A percentile compares a stretch with the other conserved stretches of the same genome.
Evolutionary conservation across 2,797 vertebrate genomes (phyloP).

Genomic region (Rhyacichthys aspro): DNA sequence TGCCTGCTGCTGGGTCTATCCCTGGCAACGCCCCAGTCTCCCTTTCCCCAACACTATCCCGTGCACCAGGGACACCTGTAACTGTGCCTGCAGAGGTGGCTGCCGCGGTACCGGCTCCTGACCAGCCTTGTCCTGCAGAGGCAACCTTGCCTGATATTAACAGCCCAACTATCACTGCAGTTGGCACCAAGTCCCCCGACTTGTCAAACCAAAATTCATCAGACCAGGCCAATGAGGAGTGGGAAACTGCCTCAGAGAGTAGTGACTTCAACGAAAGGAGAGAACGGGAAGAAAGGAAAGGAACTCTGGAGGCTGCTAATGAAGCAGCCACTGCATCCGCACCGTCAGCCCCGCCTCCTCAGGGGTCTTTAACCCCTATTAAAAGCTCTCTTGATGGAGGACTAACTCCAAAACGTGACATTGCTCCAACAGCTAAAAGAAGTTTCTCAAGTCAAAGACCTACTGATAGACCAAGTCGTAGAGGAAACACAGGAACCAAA

Average conservation of each 20-base stretch:
- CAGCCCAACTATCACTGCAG: slow-evolving; percentile 78
- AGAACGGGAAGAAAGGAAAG: slow-evolving; percentile 93
- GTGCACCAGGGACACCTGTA: slow-evolving; percentile 73
- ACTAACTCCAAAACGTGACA: slow-evolving; percentile 85
- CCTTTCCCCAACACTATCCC: slow-evolving; percentile 71
- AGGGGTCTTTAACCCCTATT: slow-evolving; percentile 69
- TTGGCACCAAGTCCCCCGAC: slow-evolving; percentile 95
- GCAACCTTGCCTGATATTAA: slow-evolving; percentile 65
- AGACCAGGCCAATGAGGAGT: slow-evolving; percentile 98
- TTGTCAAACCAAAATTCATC: slow-evolving; percentile 99
- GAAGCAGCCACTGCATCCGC: slow-evolving; percentile 63
- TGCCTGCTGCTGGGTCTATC: slow-evolving; percentile 66
- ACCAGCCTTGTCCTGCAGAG: slow-evolving; percentile 61
- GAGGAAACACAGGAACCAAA: slow-evolving; percentile 90
- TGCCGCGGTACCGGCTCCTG: slow-evolving; percentile 49
- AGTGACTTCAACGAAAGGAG: slow-evolving; percentile 98
- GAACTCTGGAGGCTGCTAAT: slow-evolving; percentile 80
- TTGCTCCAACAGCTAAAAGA: slow-evolving; percentile 87
- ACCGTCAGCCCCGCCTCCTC: slow-evolving; percentile 46
- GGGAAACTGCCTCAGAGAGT: slow-evolving; percentile 98
- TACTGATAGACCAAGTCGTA: slow-evolving; percentile 91
- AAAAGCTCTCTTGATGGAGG: slow-evolving; percentile 77
- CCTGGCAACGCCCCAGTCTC: slow-evolving; percentile 51
- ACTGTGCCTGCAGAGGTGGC: slow-evolving; percentile 57
- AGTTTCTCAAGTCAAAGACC: slow-evolving; percentile 98